Conservation (phyloP, 53 echinoderm and acorn worm species). For the Holothuria leucospilota region DNA sequence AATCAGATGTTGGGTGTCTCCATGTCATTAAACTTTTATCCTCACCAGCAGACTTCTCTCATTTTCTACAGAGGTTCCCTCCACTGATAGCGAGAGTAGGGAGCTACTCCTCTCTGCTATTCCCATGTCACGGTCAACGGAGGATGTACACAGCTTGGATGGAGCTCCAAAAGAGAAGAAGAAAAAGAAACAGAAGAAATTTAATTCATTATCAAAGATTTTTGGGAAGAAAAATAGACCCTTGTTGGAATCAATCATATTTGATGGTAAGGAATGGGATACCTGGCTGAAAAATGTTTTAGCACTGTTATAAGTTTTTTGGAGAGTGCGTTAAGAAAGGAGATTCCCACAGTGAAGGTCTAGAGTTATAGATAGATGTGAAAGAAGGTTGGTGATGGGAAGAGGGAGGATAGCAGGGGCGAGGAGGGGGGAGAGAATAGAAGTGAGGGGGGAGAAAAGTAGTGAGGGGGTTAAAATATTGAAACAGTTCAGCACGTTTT, state of each 20-base stretch:
- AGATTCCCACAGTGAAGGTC: no score
- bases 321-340: no score
- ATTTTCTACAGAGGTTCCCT: slow-evolving; percentile 36
- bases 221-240: slow-evolving; percentile 91
- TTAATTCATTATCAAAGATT: slow-evolving; percentile 94
- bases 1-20: neutral
- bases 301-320: no score
- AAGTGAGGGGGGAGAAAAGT: no score
- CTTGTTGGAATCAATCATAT: slow-evolving; percentile 82
- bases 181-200: slow-evolving; percentile 87
- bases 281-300: no score
- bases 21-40: neutral
- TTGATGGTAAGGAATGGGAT: slow-evolving; percentile 82
- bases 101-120: slow-evolving; percentile 85
- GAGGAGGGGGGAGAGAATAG: no score
- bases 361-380: no score
- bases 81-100: slow-evolving; percentile 89
- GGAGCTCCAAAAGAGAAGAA: slow-evolving; percentile 67
- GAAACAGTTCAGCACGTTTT: no score
- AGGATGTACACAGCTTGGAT: slow-evolving; percentile 69
- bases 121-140: slow-evolving; percentile 78
- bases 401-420: no score
- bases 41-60: neutral
- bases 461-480: no score
- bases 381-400: no score